Evolutionary conservation across 2,797 vertebrate genomes (phyloP), one percentile per base, ranked within the genome.

Genomic region (Lacerta agilis): DNA sequence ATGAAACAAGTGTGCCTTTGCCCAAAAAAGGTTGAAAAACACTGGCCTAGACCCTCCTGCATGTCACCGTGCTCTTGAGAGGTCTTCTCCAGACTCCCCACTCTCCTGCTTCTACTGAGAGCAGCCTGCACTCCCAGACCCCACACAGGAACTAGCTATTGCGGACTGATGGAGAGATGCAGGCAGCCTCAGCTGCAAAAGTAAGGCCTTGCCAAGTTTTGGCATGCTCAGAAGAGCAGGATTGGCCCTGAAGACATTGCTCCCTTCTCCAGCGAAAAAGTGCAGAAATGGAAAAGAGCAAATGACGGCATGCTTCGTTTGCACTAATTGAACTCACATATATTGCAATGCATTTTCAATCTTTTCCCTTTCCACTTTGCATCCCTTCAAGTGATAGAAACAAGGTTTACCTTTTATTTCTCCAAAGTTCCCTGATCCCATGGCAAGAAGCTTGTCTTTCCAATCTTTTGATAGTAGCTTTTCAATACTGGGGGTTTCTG

Each of bases 361-460:
- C 41, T 41, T 38, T 9, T 9, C n/a, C 64, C 41, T 7, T n/a
- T 79, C 38, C 38, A 41, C 38, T 41, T 5, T n/a, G 87, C 77
- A 79, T 87, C n/a, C 73, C 82, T 88, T 75, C 11, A 43, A 85
- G 82, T 78, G 6, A 93, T 49, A 89, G 55, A 91, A 95, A 95
- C n/a, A 61, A 87, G 5, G 0, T 96, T 87, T 98, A 99, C 99
- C 98, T 99, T 99, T 99, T 97, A 99, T 99, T 97, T 99, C 99
- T 94, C 98, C 98, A 94, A 99, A 98, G 97, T 99, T 98, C 97
- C 98, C 98, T 97, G 98, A 99, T 97, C 98, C 99, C 99, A 99
- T 99, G 95, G 99, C 98, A 96, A 99, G 98, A 96, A 99, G 98
- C 97, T 99, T 99, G 98, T 99, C 99, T 97, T 99, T 99, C 98